Evolutionary conservation across 2,113 vertebrate species (phyloP).

Genomic region (Crotalus helleri): DNA sequence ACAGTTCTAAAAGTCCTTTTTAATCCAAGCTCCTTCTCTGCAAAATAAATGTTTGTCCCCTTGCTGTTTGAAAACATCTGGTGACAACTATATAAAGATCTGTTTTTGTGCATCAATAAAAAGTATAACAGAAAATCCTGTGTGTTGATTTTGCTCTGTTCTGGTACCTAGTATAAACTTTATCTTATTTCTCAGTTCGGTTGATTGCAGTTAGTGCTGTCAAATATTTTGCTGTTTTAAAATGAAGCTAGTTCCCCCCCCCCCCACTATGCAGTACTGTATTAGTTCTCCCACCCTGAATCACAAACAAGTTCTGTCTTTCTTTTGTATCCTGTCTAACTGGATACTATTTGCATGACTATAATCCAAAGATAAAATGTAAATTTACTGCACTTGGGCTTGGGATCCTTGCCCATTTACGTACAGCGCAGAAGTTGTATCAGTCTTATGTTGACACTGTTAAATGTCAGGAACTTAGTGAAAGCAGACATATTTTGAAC

Average conservation of each 20-base stretch:
- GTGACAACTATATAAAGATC: not conserved
- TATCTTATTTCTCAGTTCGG: not conserved
- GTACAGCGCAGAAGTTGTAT: not conserved
- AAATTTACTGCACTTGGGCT: not conserved
- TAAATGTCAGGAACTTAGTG: not conserved
- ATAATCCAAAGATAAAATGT: slow-evolving; percentile 20
- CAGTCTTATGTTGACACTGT: not conserved
- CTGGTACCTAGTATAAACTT: not conserved
- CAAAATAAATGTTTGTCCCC: not conserved
- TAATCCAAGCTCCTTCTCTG: not conserved
- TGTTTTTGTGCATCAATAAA: not conserved
- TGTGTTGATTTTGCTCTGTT: not conserved
- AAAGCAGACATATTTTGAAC: not conserved
- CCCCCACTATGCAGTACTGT: not conserved
- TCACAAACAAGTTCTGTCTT: not conserved
- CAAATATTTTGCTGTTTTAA: not conserved
- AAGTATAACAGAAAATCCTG: not conserved
- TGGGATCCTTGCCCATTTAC: slow-evolving; percentile 1
- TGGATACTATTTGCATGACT: not conserved
- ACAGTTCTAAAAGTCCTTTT: not conserved
- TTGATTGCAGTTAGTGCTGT: not conserved
- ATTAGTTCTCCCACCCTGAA: not conserved
- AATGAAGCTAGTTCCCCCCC: not conserved
- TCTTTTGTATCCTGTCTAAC: not conserved
- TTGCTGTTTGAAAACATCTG: not conserved